Percentiles rank a stretch among this genome's conserved stretches.
Evolutionary conservation across 2,888 invertebrate genomes (phyloP).

Genomic region (Alviniconcha strummeri): DNA sequence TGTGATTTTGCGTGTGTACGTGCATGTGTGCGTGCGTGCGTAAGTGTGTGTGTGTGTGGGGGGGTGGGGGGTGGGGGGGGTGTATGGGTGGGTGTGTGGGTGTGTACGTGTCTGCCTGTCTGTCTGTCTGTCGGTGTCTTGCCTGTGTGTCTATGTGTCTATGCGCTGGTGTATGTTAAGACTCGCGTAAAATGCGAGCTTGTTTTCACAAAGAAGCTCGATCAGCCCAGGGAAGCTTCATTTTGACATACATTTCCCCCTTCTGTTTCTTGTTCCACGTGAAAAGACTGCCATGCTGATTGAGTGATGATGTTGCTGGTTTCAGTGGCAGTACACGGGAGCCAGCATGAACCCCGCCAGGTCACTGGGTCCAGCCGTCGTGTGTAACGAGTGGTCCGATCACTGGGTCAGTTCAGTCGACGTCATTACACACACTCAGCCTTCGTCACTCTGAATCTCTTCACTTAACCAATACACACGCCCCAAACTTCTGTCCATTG

Average conservation of each 20-base stretch:
- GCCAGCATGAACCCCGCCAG: slow-evolving; percentile 73
- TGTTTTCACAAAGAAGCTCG: no score
- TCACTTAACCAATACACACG: no score
- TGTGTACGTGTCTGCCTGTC: neutral
- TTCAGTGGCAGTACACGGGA: slow-evolving; percentile 71
- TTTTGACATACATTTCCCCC: no score
- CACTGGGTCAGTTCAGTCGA: slow-evolving; percentile 70
- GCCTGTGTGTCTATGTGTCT: neutral
- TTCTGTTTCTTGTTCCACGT: no score
- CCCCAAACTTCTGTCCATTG: no score
- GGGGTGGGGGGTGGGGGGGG: neutral
- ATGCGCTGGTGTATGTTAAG: neutral
- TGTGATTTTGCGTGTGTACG: neutral
- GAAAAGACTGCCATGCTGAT: neutral
- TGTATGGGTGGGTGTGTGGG: neutral
- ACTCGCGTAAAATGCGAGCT: no score
- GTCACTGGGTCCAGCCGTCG: slow-evolving; percentile 71
- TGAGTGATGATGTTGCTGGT: slow-evolving; percentile 29
- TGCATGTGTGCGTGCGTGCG: neutral
- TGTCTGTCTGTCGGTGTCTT: neutral
- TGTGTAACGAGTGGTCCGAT: slow-evolving; percentile 70
- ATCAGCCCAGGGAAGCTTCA: no score
- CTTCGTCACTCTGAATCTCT: no score
- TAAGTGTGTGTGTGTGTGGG: slow-evolving; percentile 2
- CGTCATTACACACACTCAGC: no score